These are phyloP conservation scores for Allophyes oxyacanthae DNA, from an alignment of 2,888 invertebrate species.

Conservation along the genomic window DNA sequence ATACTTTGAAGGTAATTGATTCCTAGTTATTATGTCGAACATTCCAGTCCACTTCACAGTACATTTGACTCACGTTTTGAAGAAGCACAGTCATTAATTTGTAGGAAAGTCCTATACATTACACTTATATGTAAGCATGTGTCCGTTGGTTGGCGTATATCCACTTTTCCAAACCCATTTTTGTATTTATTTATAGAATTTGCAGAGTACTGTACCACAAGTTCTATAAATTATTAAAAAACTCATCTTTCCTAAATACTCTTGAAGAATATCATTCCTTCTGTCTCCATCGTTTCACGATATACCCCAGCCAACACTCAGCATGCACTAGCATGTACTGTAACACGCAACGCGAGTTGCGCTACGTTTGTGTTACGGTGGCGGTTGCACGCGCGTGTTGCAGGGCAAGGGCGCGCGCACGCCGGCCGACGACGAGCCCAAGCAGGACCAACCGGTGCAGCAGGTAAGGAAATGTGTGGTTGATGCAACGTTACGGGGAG, in stretches of 20 bases:
- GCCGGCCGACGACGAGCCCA: slow-evolving; percentile 78
- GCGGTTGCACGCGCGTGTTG: slow-evolving; percentile 78
- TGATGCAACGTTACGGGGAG: slow-evolving; percentile 40
- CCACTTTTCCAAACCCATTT: neutral
- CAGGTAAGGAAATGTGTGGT: slow-evolving; percentile 67
- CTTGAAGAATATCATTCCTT: no score
- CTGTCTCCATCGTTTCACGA: slow-evolving; percentile 2
- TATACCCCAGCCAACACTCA: slow-evolving; percentile 50
- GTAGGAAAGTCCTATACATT: slow-evolving; percentile 44
- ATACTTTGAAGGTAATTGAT: slow-evolving; percentile 30
- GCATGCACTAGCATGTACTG: slow-evolving; percentile 55
- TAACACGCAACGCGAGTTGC: slow-evolving; percentile 28
- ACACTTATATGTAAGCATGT: slow-evolving; percentile 69
- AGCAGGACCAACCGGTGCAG: slow-evolving; percentile 57
- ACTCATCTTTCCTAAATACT: no score
- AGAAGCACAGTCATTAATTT: slow-evolving; percentile 52
- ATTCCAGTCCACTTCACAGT: slow-evolving; percentile 35
- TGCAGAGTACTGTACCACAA: neutral
- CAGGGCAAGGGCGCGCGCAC: slow-evolving; percentile 85
- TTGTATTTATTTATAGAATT: neutral
- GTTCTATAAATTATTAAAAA: neutral
- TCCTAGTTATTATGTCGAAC: slow-evolving; percentile 23
- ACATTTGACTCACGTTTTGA: slow-evolving; percentile 40
- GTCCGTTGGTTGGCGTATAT: slow-evolving; percentile 69
- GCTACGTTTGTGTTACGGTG: slow-evolving; percentile 73